Evolutionary conservation across 2,888 invertebrate genomes (phyloP).

Genomic region (Latrodectus hesperus): DNA sequence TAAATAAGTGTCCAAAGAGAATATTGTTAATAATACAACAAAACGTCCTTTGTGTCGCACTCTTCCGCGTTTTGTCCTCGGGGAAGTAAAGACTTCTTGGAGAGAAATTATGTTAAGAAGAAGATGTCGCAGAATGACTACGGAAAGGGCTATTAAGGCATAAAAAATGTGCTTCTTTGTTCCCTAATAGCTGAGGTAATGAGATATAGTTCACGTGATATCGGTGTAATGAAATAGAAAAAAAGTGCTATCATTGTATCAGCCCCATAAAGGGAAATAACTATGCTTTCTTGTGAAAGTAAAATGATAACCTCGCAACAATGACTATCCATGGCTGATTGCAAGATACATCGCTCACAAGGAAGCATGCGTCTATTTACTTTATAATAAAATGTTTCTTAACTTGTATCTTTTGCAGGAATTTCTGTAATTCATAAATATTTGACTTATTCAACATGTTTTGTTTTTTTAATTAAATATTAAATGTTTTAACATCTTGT

Average conservation of each 20-base stretch:
- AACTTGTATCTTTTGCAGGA: too few relatives aligned
- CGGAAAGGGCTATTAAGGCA: neutral
- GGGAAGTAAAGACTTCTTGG: neutral
- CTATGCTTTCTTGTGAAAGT: neutral
- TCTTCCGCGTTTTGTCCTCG: neutral
- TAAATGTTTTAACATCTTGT: too few relatives aligned
- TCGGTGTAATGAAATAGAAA: constrained; percentile 15
- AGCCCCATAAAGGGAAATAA: constrained; percentile 31
- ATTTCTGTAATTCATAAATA: too few relatives aligned
- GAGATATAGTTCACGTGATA: constrained; percentile 47
- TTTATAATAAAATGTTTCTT: too few relatives aligned
- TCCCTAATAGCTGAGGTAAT: constrained; percentile 28
- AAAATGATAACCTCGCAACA: neutral
- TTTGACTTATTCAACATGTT: too few relatives aligned
- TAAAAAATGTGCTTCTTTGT: constrained; percentile 32
- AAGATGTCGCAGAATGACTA: neutral
- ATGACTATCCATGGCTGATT: neutral
- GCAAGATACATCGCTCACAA: too few relatives aligned
- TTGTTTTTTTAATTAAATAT: too few relatives aligned
- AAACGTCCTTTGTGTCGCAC: too few relatives aligned
- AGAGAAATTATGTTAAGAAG: neutral
- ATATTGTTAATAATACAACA: too few relatives aligned
- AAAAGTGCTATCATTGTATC: constrained; percentile 31
- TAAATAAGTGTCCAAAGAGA: too few relatives aligned
- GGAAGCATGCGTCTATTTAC: too few relatives aligned